A percentile compares a stretch with the other conserved stretches of the same genome.
Conservation (phyloP, 2,888 invertebrate genomes). For the Netelia inedita region DNA sequence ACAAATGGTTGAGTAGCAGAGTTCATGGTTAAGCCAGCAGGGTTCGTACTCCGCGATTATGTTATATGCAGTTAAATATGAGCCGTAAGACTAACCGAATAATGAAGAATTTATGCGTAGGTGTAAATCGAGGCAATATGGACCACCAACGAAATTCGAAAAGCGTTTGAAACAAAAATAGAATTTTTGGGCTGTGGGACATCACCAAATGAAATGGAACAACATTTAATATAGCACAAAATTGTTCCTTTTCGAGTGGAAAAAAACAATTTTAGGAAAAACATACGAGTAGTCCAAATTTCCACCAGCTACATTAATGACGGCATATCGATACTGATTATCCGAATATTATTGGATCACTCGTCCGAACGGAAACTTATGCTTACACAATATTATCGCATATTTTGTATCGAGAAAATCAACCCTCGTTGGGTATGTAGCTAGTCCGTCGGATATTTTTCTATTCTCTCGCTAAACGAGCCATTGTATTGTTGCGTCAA, state of each 20-base stretch:
- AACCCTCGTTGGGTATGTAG: conserved; percentile 44
- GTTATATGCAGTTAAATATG: conserved; percentile 9
- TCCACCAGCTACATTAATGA: not conserved
- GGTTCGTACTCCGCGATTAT: conserved; percentile 10
- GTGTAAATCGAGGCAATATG: not conserved
- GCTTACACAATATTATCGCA: conserved; percentile 48
- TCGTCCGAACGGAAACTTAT: conserved; percentile 31
- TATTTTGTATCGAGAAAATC: conserved; percentile 35
- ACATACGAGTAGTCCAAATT: not conserved
- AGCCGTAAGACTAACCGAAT: not conserved
- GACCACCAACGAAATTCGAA: too few relatives aligned
- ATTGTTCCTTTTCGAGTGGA: not conserved
- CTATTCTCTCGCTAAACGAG: conserved; percentile 79
- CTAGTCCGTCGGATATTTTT: conserved; percentile 79
- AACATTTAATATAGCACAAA: not conserved
- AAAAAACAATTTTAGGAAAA: not conserved
- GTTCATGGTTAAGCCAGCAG: conserved; percentile 39
- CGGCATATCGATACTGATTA: conserved; percentile 15
- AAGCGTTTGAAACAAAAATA: too few relatives aligned
- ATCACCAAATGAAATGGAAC: too few relatives aligned
- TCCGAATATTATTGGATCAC: conserved; percentile 3
- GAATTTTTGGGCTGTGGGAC: too few relatives aligned
- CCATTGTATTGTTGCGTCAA: conserved; percentile 79
- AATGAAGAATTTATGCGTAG: conserved; percentile 14
- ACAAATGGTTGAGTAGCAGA: conserved; percentile 59